Percentiles rank a stretch among this genome's conserved stretches.
These are phyloP conservation scores for Habrosyne pyritoides DNA, from an alignment of 2,888 invertebrate species.

Conservation along the genomic window DNA sequence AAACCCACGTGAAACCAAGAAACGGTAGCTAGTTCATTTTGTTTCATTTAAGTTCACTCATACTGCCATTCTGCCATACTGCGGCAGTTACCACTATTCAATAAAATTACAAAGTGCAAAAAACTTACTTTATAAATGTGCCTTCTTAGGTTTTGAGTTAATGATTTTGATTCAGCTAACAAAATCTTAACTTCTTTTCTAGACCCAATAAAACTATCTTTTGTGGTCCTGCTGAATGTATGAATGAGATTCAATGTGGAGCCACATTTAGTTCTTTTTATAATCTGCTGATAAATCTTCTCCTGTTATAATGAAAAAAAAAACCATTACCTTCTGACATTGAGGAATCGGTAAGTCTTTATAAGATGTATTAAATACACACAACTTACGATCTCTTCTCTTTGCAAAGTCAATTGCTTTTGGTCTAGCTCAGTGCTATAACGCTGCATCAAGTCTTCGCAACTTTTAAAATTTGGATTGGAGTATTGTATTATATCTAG, in stretches of 20 bases:
- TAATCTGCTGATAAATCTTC: slow-evolving; percentile 49
- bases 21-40: too few relatives aligned
- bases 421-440: slow-evolving; percentile 58
- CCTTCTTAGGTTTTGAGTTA: slow-evolving; percentile 44
- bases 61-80: too few relatives aligned
- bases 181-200: slow-evolving; percentile 54
- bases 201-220: slow-evolving; percentile 16
- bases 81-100: too few relatives aligned
- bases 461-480: slow-evolving; percentile 11
- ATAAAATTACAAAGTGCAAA: background rate
- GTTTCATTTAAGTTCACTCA: too few relatives aligned
- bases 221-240: slow-evolving; percentile 14
- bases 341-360: slow-evolving; percentile 2
- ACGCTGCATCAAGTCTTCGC: slow-evolving; percentile 27
- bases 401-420: slow-evolving; percentile 57
- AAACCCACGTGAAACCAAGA: too few relatives aligned
- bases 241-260: slow-evolving; percentile 30
- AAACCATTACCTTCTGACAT: background rate
- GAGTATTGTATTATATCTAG: slow-evolving; percentile 47
- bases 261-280: slow-evolving; percentile 29
- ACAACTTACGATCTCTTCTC: slow-evolving; percentile 61
- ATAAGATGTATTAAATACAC: background rate
- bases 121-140: slow-evolving; percentile 50
- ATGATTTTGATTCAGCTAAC: slow-evolving; percentile 42
- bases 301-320: too few relatives aligned